Evolutionary conservation across 2,113 vertebrate genomes (phyloP).

Genomic region (Laterallus jamaicensis): DNA sequence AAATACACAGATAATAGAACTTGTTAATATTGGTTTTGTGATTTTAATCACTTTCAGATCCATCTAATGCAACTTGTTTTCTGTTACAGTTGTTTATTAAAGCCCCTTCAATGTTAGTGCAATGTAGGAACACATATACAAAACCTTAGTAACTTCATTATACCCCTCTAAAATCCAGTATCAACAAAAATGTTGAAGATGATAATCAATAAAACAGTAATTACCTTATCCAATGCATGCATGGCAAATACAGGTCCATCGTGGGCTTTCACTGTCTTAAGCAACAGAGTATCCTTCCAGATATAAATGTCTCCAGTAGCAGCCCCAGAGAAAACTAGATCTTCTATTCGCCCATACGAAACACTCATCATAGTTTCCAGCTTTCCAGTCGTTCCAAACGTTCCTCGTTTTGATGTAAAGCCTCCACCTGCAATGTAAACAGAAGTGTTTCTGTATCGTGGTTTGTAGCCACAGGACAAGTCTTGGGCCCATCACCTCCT

Average conservation of each 20-base stretch:
- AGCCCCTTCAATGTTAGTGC: background rate
- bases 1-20: background rate
- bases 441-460: background rate
- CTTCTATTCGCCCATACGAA: slow-evolving; percentile 89
- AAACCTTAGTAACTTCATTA: background rate
- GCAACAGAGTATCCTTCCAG: slow-evolving; percentile 89
- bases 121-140: background rate
- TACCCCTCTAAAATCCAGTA: background rate
- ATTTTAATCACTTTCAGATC: background rate
- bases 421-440: slow-evolving; percentile 84
- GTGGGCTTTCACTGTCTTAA: slow-evolving; percentile 95
- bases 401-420: slow-evolving; percentile 90
- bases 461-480: background rate
- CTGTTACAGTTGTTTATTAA: background rate
- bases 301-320: slow-evolving; percentile 95
- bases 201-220: background rate
- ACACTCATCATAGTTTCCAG: slow-evolving; percentile 97
- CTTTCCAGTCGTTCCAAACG: slow-evolving; percentile 86
- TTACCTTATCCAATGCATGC: slow-evolving; percentile 96
- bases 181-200: background rate
- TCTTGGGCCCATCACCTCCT: background rate
- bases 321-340: slow-evolving; percentile 92
- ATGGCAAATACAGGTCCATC: slow-evolving; percentile 96
- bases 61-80: background rate
- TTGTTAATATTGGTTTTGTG: background rate